A percentile compares a stretch with the other conserved stretches of the same genome.
Conservation (phyloP, 1,140 invertebrate genomes). For the Anastrepha ludens region DNA sequence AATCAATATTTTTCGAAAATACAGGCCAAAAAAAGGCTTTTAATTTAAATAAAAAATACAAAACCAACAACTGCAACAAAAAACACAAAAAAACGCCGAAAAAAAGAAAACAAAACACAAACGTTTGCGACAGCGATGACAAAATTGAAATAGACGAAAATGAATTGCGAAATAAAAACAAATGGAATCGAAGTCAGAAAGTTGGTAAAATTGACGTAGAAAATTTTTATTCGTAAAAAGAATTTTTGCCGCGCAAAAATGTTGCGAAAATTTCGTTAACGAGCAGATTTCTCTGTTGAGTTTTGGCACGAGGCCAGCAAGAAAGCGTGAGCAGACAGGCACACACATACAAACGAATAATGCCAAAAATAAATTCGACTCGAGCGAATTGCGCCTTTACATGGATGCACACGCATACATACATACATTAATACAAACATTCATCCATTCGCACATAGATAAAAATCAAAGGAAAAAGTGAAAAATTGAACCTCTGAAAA, state of each 20-base stretch:
- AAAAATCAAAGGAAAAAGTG: neutral
- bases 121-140: neutral
- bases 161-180: neutral
- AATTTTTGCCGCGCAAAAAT: constrained; percentile 39
- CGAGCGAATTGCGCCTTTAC: neutral
- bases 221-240: constrained; percentile 6
- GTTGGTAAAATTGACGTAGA: constrained; percentile 24
- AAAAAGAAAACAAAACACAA: neutral
- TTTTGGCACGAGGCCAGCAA: constrained; percentile 51
- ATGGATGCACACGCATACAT: neutral
- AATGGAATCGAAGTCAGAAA: neutral
- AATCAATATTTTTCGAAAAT: too few species aligned
- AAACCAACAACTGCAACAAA: too few species aligned
- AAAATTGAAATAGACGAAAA: neutral
- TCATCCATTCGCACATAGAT: neutral
- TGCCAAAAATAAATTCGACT: constrained; percentile 24
- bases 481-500: neutral
- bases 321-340: constrained; percentile 10
- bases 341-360: neutral
- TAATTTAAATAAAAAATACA: too few species aligned
- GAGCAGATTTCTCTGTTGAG: constrained; percentile 19
- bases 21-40: too few species aligned
- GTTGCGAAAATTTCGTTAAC: constrained; percentile 33
- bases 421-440: neutral
- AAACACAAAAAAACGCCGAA: neutral